phyloP scores from a whole-genome alignment of 2,888 invertebrate species.

The Gymnocheta viridis region DNA sequence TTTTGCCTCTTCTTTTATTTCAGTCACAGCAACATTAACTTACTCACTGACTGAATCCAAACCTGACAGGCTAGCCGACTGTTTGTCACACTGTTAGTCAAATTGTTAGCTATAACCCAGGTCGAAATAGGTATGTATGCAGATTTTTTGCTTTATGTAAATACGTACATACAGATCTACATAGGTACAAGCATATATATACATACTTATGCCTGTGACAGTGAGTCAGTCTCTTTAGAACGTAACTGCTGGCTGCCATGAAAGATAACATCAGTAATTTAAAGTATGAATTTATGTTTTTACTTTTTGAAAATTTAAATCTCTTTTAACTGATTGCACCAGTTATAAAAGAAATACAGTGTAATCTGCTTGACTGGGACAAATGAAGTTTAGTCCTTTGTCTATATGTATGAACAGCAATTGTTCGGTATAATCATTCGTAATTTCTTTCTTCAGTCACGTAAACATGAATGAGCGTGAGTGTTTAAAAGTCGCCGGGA shows the following conservation, averaged over 20 bases:
- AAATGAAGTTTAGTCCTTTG: neutral
- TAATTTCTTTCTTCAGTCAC: too few relatives aligned
- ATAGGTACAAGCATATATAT: neutral
- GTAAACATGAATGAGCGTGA: too few relatives aligned
- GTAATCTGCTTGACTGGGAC: neutral
- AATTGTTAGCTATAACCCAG: conserved; percentile 49
- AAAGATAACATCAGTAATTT: conserved; percentile 23
- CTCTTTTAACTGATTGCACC: neutral
- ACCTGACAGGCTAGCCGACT: conserved; percentile 30
- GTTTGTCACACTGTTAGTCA: conserved; percentile 63
- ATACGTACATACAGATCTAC: neutral
- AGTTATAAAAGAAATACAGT: neutral
- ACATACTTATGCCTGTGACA: neutral
- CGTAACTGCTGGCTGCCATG: conserved; percentile 48
- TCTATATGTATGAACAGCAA: too few relatives aligned
- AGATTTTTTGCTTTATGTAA: conserved; percentile 31
- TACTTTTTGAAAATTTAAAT: neutral
- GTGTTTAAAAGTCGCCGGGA: too few relatives aligned
- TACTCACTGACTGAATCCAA: conserved; percentile 36
- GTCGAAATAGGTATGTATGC: conserved; percentile 38
- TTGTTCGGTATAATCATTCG: neutral
- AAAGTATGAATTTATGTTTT: conserved; percentile 29
- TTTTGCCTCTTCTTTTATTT: conserved; percentile 35
- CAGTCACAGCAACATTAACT: conserved; percentile 54
- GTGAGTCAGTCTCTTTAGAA: conserved; percentile 14